Evolutionary conservation across 2,888 invertebrate genomes (phyloP).

Genomic region (Ormyrus nitidulus): DNA sequence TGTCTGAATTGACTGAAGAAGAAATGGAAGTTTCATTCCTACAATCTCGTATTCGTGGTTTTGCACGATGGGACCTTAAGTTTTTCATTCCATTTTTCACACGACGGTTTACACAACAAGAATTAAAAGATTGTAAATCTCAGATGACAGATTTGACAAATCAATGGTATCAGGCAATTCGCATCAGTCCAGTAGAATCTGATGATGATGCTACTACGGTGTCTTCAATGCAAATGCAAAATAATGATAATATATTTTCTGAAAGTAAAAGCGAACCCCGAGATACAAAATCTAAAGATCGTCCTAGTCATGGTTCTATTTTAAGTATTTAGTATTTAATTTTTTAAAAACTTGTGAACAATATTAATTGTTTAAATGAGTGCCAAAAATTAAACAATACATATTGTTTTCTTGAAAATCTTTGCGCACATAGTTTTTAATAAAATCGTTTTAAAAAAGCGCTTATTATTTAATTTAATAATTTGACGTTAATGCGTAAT

Average conservation of each 20-base stretch:
- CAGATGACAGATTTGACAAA: slow-evolving; percentile 98
- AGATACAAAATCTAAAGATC: slow-evolving; percentile 54
- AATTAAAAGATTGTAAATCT: slow-evolving; percentile 95
- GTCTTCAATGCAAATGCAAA: slow-evolving; percentile 70
- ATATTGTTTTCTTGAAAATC: slow-evolving; percentile 7
- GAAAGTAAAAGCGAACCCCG: slow-evolving; percentile 62
- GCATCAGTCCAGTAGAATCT: slow-evolving; percentile 90
- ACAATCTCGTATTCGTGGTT: slow-evolving; percentile 88
- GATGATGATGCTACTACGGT: slow-evolving; percentile 80
- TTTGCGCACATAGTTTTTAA: slow-evolving; percentile 7
- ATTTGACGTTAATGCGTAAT: neutral
- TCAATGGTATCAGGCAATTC: slow-evolving; percentile 97
- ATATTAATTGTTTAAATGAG: slow-evolving; percentile 26
- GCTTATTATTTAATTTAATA: slow-evolving; percentile 18
- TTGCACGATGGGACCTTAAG: slow-evolving; percentile 93
- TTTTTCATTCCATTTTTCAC: slow-evolving; percentile 98
- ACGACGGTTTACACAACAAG: slow-evolving; percentile 94
- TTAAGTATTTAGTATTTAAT: slow-evolving; percentile 64
- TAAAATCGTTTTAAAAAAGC: neutral
- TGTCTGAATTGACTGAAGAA: slow-evolving; percentile 95
- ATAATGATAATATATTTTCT: slow-evolving; percentile 60
- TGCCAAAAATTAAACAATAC: slow-evolving; percentile 47
- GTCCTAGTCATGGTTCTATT: slow-evolving; percentile 64
- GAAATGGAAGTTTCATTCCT: slow-evolving; percentile 92
- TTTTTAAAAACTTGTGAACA: slow-evolving; percentile 21